Evolutionary conservation across 1,140 invertebrate species (phyloP).

Genomic region (Eupristina koningsbergeri): DNA sequence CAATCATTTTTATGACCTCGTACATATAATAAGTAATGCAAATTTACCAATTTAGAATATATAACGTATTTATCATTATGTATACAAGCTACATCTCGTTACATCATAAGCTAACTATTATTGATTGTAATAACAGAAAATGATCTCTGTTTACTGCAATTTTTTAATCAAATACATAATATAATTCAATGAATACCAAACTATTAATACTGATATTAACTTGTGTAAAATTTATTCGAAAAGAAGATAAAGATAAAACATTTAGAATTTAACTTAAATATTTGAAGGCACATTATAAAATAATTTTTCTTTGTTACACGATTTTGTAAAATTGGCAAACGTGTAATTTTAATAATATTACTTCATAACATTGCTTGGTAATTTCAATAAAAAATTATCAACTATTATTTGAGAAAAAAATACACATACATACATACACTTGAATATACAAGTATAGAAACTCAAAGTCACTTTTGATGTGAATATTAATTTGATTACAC

Average conservation of each 20-base stretch:
- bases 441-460: background rate
- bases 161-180: background rate
- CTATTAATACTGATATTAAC: background rate
- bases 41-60: background rate
- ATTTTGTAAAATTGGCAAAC: too few species aligned
- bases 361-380: too few species aligned
- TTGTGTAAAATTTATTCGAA: too few species aligned
- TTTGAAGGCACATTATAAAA: background rate
- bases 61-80: background rate
- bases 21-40: background rate
- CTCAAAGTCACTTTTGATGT: background rate
- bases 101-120: background rate
- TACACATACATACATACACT: too few species aligned
- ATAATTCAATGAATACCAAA: background rate
- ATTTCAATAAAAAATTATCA: too few species aligned
- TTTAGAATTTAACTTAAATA: background rate
- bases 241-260: background rate
- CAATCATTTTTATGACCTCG: background rate
- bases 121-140: background rate
- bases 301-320: too few species aligned
- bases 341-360: too few species aligned
- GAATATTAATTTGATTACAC: background rate
- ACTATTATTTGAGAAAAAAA: too few species aligned
- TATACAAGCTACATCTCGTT: background rate
- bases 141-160: background rate